Evolutionary conservation across 37 sponge, comb jelly and placozoan genomes (phyloP).

Genomic region (Beroe ovata): DNA sequence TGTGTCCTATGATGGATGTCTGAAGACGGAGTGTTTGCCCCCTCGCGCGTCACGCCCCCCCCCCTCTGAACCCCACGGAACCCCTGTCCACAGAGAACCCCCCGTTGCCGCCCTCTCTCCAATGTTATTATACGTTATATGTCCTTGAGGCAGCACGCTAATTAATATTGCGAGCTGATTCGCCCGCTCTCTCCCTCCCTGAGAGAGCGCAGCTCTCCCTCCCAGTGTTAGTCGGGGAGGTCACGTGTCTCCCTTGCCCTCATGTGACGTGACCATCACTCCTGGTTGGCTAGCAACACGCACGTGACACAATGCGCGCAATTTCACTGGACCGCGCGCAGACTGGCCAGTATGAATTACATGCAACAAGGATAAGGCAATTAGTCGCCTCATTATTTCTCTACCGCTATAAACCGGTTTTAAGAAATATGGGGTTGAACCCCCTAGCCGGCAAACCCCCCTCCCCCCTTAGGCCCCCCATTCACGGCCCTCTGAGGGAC

Average conservation of each 20-base stretch:
- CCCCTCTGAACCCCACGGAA: neutral
- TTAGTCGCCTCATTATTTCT: constrained; percentile 51
- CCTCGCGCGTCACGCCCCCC: neutral
- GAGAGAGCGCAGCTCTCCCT: neutral
- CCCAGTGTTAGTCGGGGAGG: neutral
- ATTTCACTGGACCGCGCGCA: constrained; percentile 49
- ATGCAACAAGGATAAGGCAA: constrained; percentile 58
- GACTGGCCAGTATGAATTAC: constrained; percentile 65
- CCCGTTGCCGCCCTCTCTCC: neutral
- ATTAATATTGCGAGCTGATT: constrained; percentile 11
- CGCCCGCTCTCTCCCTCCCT: constrained; percentile 27
- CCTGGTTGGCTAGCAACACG: neutral
- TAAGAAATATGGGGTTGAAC: neutral
- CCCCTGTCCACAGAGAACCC: too few relatives aligned
- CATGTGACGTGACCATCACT: neutral
- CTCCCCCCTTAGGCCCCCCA: neutral
- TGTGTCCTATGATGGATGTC: too few relatives aligned
- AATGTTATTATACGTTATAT: neutral
- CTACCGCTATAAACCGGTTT: neutral
- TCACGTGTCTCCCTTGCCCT: neutral
- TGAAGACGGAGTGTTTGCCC: too few relatives aligned
- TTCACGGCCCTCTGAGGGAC: neutral
- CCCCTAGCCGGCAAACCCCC: neutral
- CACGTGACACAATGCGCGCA: neutral
- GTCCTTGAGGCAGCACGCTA: constrained; percentile 20